Percentiles rank a stretch among this genome's conserved stretches.
phyloP scores from a whole-genome alignment of 2,888 invertebrate genomes.

The Scaptomyza parva region DNA sequence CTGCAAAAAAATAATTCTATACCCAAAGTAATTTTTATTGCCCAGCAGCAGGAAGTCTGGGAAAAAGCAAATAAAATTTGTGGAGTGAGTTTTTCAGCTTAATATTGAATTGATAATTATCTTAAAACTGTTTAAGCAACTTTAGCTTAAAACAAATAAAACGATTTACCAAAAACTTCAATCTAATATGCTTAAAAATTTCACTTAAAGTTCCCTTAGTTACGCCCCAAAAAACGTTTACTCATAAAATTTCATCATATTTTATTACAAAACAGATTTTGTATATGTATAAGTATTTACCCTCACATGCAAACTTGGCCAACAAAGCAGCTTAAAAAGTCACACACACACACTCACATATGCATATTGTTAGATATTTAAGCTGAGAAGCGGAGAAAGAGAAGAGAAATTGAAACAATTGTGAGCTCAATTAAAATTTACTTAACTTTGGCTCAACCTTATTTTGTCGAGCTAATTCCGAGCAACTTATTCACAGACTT shows the following conservation, averaged over 20 bases:
- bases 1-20: constrained; percentile 10
- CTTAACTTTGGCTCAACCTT: background rate
- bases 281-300: background rate
- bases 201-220: background rate
- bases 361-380: background rate
- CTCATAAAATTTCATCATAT: background rate
- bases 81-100: background rate
- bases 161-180: too few relatives aligned
- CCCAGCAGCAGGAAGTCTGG: constrained; percentile 10
- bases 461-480: background rate
- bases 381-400: background rate
- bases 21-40: constrained; percentile 7
- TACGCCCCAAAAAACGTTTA: too few relatives aligned
- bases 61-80: background rate
- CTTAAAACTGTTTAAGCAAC: too few relatives aligned
- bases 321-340: background rate
- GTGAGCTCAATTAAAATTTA: background rate
- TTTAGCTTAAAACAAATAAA: too few relatives aligned
- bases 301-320: background rate
- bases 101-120: too few relatives aligned
- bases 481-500: background rate
- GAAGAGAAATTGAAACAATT: background rate
- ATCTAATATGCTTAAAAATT: background rate
- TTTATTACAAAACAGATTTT: background rate
- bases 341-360: background rate